phyloP scores from a whole-genome alignment of 2,797 vertebrate species.

The Iguana delicatissima region DNA sequence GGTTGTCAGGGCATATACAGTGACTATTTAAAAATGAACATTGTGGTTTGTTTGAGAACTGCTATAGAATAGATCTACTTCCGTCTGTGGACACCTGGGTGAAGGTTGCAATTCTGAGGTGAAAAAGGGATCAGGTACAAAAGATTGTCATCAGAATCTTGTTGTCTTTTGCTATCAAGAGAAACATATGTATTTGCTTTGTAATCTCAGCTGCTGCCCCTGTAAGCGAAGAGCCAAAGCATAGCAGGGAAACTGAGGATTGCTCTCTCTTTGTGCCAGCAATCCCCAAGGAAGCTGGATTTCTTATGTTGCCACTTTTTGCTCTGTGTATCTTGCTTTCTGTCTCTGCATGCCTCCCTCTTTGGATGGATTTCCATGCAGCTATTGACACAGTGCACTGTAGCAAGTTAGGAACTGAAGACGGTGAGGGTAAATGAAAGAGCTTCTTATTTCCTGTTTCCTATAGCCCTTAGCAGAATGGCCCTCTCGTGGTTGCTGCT shows the following conservation, averaged over 20 bases:
- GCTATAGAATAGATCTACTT: neutral
- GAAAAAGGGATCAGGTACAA: neutral
- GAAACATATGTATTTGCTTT: neutral
- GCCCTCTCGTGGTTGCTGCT: neutral
- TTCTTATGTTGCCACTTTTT: neutral
- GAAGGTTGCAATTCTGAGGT: neutral
- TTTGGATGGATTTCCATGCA: constrained; percentile 8
- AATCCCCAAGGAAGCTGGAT: neutral
- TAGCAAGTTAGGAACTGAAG: constrained; percentile 30
- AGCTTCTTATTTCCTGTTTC: constrained; percentile 40
- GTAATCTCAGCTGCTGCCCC: neutral
- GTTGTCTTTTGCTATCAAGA: neutral
- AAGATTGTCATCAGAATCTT: neutral
- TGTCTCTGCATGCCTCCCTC: neutral
- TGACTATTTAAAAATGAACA: neutral
- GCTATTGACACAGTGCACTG: neutral
- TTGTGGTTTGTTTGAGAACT: neutral
- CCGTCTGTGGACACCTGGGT: neutral
- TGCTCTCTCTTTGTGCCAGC: neutral
- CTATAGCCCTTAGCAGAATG: constrained; percentile 22
- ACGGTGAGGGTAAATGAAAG: constrained; percentile 17
- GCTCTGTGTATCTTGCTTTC: neutral
- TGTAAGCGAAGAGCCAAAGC: neutral
- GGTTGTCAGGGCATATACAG: neutral
- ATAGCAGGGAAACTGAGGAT: neutral